These are phyloP conservation scores for Ara ararauna DNA, from an alignment of 2,797 vertebrate genomes.

Conservation along the genomic window DNA sequence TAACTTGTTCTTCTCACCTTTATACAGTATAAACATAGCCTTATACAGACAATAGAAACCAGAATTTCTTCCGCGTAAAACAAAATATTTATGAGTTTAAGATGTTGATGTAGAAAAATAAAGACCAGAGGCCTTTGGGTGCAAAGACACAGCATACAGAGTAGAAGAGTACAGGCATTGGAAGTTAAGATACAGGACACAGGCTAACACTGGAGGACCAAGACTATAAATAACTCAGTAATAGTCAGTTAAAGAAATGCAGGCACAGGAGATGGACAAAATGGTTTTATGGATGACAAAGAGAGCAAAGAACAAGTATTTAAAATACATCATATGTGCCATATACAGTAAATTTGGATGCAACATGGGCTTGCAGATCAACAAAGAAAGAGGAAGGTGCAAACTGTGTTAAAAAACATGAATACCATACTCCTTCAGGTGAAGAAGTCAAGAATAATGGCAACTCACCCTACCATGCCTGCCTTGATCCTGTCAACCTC, in stretches of 20 bases:
- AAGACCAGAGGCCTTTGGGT: background rate
- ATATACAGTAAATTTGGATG: background rate
- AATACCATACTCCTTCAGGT: background rate
- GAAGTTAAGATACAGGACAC: background rate
- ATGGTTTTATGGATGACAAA: background rate
- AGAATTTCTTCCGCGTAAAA: background rate
- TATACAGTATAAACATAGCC: background rate
- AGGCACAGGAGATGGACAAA: background rate
- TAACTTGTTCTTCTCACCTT: background rate
- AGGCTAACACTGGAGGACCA: background rate
- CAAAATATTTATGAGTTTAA: background rate
- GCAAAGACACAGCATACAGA: background rate
- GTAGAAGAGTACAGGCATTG: background rate
- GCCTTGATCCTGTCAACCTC: background rate
- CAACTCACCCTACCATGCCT: background rate
- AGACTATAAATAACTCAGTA: background rate
- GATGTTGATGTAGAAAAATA: background rate
- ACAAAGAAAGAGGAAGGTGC: background rate
- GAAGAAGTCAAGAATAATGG: background rate
- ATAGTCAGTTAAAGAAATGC: background rate
- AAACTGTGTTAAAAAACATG: background rate
- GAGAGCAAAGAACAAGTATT: background rate
- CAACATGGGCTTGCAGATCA: background rate
- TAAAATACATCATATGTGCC: background rate
- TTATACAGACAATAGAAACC: background rate